A percentile compares a stretch with the other conserved stretches of the same genome.
These are phyloP conservation scores for Plumapathes pennacea DNA, from an alignment of 92 coral and sea anemone species.

Conservation along the genomic window DNA sequence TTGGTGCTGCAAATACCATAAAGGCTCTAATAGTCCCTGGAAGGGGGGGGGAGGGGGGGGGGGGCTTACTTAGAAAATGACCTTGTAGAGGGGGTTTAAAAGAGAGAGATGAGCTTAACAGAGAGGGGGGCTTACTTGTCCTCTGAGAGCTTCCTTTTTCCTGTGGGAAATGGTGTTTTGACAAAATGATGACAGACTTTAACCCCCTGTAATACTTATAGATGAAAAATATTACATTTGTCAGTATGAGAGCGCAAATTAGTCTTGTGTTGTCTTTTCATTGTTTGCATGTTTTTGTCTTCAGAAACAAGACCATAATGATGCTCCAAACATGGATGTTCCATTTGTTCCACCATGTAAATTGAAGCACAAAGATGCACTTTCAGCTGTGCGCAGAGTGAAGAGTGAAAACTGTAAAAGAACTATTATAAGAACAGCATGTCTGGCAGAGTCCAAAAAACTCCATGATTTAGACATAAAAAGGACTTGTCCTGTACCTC, in stretches of 20 bases:
- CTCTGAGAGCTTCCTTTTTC: too few species aligned
- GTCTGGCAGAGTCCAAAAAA: conserved; percentile 77
- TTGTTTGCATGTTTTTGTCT: neutral
- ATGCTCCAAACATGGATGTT: conserved; percentile 20
- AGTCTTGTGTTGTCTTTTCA: neutral
- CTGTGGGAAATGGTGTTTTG: too few species aligned
- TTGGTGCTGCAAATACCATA: too few species aligned
- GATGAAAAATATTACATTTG: neutral
- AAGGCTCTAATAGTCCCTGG: too few species aligned
- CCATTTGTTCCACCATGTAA: conserved; percentile 68
- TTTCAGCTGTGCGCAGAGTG: conserved; percentile 80
- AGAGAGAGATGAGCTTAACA: too few species aligned
- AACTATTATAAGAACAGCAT: conserved; percentile 75
- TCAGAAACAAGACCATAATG: conserved; percentile 3
- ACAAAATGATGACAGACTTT: neutral
- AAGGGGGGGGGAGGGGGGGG: too few species aligned
- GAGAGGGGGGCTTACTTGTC: too few species aligned
- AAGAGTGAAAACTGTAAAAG: conserved; percentile 76
- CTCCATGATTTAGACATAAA: conserved; percentile 60
- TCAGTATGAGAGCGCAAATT: neutral
- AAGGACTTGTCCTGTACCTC: conserved; percentile 79
- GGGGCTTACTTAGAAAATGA: too few species aligned
- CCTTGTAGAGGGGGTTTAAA: too few species aligned
- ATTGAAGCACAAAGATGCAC: conserved; percentile 85
- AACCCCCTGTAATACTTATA: neutral